Evolutionary conservation across 2,797 vertebrate species (phyloP).

Genomic region (Amblyopsis hoosieri): DNA sequence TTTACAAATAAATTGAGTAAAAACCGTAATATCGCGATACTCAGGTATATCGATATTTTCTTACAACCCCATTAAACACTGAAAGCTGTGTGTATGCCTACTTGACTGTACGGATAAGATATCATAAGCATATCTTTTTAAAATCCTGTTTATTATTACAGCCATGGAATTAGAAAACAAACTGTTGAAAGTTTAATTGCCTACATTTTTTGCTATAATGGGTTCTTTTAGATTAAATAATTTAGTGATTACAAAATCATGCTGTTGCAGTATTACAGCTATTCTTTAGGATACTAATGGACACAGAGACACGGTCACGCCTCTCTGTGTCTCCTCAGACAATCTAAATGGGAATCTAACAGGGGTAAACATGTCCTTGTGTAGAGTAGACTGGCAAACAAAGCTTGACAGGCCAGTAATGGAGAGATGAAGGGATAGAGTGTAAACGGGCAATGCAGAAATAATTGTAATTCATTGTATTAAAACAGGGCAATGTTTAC

Average conservation of each 20-base stretch:
- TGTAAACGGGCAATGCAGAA: conserved; percentile 46
- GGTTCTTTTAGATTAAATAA: neutral
- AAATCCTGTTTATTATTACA: too few species aligned
- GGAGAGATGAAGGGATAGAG: conserved; percentile 66
- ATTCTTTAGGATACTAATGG: neutral
- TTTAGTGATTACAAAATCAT: neutral
- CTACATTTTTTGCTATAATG: too few species aligned
- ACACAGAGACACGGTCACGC: conserved; percentile 10
- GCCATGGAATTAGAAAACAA: too few species aligned
- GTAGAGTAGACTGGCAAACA: conserved; percentile 61
- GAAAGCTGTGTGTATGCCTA: too few species aligned
- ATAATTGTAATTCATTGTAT: conserved; percentile 38
- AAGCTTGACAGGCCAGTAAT: conserved; percentile 67
- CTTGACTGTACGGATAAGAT: too few species aligned
- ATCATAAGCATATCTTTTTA: too few species aligned
- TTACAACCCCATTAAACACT: too few species aligned
- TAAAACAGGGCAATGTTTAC: conserved; percentile 62
- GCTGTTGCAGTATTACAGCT: neutral
- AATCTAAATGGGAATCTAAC: conserved; percentile 75
- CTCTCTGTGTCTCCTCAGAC: conserved; percentile 22
- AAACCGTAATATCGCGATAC: too few species aligned
- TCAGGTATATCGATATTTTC: too few species aligned
- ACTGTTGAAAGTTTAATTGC: too few species aligned
- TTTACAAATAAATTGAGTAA: too few species aligned
- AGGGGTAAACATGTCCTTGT: conserved; percentile 66